Base-by-base conservation (phyloP, 1,140 invertebrate genomes). In the Drosophila hydei region DNA sequence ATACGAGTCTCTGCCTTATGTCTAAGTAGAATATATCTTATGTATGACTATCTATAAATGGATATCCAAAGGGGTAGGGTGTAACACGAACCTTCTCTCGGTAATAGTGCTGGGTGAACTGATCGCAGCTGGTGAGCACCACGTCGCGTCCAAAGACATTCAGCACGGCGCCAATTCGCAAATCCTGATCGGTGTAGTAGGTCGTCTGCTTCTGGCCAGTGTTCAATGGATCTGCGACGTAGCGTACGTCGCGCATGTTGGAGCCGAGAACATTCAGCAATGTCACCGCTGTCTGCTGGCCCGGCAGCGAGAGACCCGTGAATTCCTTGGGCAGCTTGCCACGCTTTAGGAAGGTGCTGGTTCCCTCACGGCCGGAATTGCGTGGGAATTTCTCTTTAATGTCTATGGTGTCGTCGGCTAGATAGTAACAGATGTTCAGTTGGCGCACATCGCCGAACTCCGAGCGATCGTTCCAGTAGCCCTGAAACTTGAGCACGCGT, bases 401-500 rank as follows among this genome's bases (percentile, higher is more conserved):
- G 90, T 98, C 97, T 14, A 98, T 95, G 0, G 97, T 98, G 84
- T 97, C 96, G 90, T 99, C 97, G 0, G 95, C 94, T 11, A 98
- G 92, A 91, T 96, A 98, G 91, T 97, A 98, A 90, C 94, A 93
- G 4, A 97, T 92, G 77, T 96, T 94, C 3, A 97, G 91, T 75
- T 96, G 92, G 73, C 97, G 94, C n/a, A 97, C 83, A 30, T 94
- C 93, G 30, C 97, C 95, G 90, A 95, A 94, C 79, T 95, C 93
- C 27, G 93, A 94, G 7, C 95, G 93, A 88, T 98, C 97, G 89
- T 98, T 97, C 97, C 97, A 98, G 74, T 97, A 97, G 21, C 95
- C 97, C 76, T 94, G 95, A 90, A 99, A 98, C 75, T 96, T 94
- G 23, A 97, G 92, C 40, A 97, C 94, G 81, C 96, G 94, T 73